Evolutionary conservation across 2,797 vertebrate genomes (phyloP).

Genomic region (Muraenolepis orangiensis): DNA sequence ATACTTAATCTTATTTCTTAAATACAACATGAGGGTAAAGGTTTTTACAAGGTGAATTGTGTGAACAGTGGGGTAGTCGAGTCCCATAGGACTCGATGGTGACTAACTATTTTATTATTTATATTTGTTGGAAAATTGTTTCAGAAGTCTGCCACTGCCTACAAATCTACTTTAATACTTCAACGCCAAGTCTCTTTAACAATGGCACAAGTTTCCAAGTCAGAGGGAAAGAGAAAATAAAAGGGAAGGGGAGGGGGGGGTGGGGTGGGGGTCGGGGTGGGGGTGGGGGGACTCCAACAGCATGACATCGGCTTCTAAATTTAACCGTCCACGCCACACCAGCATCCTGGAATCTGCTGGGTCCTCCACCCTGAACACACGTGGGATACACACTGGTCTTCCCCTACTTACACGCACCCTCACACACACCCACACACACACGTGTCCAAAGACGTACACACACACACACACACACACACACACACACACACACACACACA

Average conservation of each 20-base stretch:
- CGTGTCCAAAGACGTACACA: neutral
- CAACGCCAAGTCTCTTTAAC: neutral
- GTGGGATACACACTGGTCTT: conserved; percentile 49
- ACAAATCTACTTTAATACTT: neutral
- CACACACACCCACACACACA: conserved; percentile 25
- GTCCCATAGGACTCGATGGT: neutral
- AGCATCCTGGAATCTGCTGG: conserved; percentile 5
- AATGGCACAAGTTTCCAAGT: neutral
- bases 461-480: no score
- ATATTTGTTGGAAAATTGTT: neutral
- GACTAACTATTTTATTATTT: no score
- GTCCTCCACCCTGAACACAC: neutral
- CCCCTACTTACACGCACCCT: conserved; percentile 26
- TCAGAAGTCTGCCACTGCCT: neutral
- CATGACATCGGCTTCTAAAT: conserved; percentile 48
- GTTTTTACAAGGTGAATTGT: neutral
- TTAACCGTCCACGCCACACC: conserved; percentile 16
- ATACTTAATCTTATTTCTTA: neutral
- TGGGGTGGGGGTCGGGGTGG: no score
- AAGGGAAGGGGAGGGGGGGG: neutral
- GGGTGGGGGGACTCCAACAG: neutral
- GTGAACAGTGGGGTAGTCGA: no score
- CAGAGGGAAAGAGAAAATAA: neutral
- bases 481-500: no score
- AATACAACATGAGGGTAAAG: neutral